Percentiles rank a stretch among this genome's conserved stretches.
Conservation (phyloP, 2,888 invertebrate species). For the Napeogenes inachia region DNA sequence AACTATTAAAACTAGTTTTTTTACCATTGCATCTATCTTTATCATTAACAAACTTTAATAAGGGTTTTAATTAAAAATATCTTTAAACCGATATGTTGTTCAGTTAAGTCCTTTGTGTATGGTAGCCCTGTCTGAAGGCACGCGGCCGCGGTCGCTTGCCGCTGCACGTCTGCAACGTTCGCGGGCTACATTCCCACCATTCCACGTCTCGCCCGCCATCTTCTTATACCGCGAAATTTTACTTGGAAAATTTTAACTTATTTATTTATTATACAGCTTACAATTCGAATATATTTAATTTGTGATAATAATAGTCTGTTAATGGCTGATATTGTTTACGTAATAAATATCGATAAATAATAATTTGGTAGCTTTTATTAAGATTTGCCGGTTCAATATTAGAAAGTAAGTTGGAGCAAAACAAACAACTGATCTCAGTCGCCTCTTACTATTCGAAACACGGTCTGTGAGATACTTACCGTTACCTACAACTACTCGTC, state of each 20-base stretch:
- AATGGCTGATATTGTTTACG: too few relatives aligned
- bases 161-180: constrained; percentile 46
- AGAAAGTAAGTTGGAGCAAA: constrained; percentile 26
- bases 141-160: constrained; percentile 50
- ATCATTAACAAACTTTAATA: too few relatives aligned
- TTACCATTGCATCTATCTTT: too few relatives aligned
- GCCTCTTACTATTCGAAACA: constrained; percentile 23
- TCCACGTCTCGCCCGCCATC: constrained; percentile 43
- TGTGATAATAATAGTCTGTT: too few relatives aligned
- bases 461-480: constrained; percentile 11
- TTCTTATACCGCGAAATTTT: constrained; percentile 4
- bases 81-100: too few relatives aligned
- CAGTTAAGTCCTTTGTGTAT: too few relatives aligned
- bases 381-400: constrained; percentile 20
- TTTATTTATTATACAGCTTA: too few relatives aligned
- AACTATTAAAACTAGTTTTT: too few relatives aligned
- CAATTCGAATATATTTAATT: too few relatives aligned
- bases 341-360: too few relatives aligned
- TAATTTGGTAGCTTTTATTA: not conserved
- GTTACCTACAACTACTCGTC: not conserved
- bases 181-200: constrained; percentile 59
- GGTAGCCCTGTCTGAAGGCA: constrained; percentile 21
- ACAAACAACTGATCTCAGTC: constrained; percentile 26
- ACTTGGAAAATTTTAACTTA: too few relatives aligned
- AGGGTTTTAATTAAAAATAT: too few relatives aligned